Conservation (phyloP, 92 coral and sea anemone genomes). For the Montipora capitata region DNA sequence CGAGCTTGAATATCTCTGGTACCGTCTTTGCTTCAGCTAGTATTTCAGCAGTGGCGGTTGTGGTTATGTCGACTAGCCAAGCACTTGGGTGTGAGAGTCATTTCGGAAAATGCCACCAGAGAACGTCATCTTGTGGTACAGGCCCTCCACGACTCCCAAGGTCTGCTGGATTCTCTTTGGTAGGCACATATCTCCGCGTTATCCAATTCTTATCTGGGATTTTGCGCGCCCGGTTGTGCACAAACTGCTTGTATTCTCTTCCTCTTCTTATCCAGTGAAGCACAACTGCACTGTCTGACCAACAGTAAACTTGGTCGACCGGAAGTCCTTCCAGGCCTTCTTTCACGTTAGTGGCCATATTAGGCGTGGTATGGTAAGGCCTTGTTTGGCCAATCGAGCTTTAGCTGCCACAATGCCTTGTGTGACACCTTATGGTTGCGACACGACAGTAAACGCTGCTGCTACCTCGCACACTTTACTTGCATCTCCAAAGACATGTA, state of each 20-base stretch:
- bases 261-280: conserved; percentile 37
- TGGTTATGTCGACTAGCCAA: conserved; percentile 56
- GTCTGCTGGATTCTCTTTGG: conserved; percentile 62
- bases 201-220: conserved; percentile 33
- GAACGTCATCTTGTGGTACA: not conserved
- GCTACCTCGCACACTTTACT: not conserved
- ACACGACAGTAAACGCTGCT: not conserved
- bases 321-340: conserved; percentile 16
- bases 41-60: conserved; percentile 33
- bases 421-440: not conserved
- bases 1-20: conserved; percentile 37
- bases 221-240: conserved; percentile 1
- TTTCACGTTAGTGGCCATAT: not conserved
- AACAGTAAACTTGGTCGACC: conserved; percentile 23
- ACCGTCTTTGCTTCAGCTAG: conserved; percentile 43
- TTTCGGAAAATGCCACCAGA: conserved; percentile 58
- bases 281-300: conserved; percentile 6
- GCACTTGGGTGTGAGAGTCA: conserved; percentile 47
- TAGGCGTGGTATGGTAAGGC: conserved; percentile 42
- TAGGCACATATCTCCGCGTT: conserved; percentile 49
- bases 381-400: conserved; percentile 51
- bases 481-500: not conserved
- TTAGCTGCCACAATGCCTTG: conserved; percentile 38
- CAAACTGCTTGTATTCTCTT: conserved; percentile 62
- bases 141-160: conserved; percentile 33